These are phyloP conservation scores for Mobula birostris DNA, from an alignment of 2,113 vertebrate genomes.

Conservation along the genomic window DNA sequence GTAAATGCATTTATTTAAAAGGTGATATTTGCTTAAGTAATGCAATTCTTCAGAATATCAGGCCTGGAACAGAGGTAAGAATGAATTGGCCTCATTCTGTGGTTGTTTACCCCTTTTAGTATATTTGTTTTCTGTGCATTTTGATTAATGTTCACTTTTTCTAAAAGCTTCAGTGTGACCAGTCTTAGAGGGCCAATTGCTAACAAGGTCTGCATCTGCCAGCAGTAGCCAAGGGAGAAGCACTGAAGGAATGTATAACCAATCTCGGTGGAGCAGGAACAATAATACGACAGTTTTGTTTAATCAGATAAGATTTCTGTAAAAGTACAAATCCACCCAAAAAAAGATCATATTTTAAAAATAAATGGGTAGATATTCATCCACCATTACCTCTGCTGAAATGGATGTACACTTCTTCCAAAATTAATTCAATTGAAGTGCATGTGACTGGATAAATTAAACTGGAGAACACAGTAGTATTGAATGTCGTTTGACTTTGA, in stretches of 20 bases:
- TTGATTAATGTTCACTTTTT: background rate
- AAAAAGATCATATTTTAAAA: background rate
- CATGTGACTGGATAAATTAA: background rate
- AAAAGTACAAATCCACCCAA: background rate
- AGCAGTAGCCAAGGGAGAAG: background rate
- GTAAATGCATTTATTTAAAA: background rate
- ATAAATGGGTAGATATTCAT: background rate
- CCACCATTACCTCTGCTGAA: background rate
- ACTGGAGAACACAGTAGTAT: background rate
- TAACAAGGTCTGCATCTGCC: background rate
- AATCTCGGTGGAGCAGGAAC: background rate
- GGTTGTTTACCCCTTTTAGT: background rate
- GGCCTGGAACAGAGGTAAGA: background rate
- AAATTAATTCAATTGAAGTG: background rate
- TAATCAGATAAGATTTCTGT: background rate
- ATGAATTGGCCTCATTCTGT: background rate
- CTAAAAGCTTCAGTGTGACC: slow-evolving; percentile 5
- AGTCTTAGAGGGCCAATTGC: background rate
- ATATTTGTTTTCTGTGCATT: background rate
- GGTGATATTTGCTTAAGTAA: background rate
- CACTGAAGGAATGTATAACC: background rate
- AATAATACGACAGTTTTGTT: background rate
- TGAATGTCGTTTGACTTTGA: background rate
- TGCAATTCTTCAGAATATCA: background rate
- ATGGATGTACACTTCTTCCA: background rate